phyloP scores from a whole-genome alignment of 2,888 invertebrate species.

The Calephelis perditalis region DNA sequence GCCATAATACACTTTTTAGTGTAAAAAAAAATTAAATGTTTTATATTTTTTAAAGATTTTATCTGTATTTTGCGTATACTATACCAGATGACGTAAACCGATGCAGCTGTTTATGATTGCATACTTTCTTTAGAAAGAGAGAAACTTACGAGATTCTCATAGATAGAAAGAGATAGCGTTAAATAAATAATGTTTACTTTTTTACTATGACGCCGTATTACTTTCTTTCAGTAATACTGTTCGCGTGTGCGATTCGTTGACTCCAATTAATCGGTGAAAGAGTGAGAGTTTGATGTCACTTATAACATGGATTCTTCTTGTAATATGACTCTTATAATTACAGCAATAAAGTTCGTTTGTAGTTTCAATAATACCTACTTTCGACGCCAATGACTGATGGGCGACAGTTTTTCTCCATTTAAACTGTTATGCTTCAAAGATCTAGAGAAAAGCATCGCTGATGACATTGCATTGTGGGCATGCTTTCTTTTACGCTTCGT shows the following conservation, averaged over 20 bases:
- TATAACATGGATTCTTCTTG: conserved; percentile 30
- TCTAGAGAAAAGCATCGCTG: conserved; percentile 49
- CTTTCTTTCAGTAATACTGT: conserved; percentile 63
- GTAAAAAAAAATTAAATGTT: background rate
- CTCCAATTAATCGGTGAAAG: conserved; percentile 62
- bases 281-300: conserved; percentile 56
- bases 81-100: conserved; percentile 56
- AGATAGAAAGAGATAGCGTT: conserved; percentile 43
- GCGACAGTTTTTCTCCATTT: conserved; percentile 60
- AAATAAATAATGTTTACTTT: conserved; percentile 58
- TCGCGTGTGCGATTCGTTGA: conserved; percentile 55
- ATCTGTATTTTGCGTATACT: conserved; percentile 39
- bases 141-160: conserved; percentile 27
- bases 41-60: conserved; percentile 15
- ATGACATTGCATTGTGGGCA: conserved; percentile 13
- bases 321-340: conserved; percentile 16
- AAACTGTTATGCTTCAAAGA: conserved; percentile 57
- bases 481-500: conserved; percentile 34
- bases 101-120: conserved; percentile 41
- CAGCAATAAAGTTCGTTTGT: conserved; percentile 18
- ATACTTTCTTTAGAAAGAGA: conserved; percentile 68
- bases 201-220: conserved; percentile 57
- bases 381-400: conserved; percentile 58
- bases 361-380: conserved; percentile 41
- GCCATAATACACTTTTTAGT: too few species aligned